phyloP scores from a whole-genome alignment of 2,113 vertebrate species.

The Colaptes auratus region DNA sequence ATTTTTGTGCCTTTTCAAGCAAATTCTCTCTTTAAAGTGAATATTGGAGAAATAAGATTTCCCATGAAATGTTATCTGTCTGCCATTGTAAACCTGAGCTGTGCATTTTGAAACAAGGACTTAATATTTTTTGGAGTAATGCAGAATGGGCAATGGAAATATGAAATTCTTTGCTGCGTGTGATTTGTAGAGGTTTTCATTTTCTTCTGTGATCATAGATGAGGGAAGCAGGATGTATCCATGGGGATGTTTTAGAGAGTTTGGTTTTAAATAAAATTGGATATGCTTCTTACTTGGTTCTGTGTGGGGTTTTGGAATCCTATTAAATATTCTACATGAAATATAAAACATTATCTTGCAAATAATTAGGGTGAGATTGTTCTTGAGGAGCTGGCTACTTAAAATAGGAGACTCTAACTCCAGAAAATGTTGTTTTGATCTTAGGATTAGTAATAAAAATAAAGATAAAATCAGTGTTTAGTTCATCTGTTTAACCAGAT shows the following conservation, averaged over 20 bases:
- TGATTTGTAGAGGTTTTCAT: neutral
- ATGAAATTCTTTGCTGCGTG: neutral
- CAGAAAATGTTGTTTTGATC: neutral
- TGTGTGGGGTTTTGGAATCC: neutral
- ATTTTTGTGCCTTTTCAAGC: neutral
- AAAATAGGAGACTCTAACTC: neutral
- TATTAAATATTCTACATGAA: neutral
- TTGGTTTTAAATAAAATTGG: slow-evolving; percentile 3
- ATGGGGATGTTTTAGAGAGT: neutral
- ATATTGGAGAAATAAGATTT: neutral
- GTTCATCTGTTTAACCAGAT: neutral
- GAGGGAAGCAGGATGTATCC: neutral
- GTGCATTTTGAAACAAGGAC: neutral
- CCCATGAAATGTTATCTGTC: neutral
- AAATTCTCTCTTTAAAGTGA: neutral
- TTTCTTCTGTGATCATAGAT: neutral
- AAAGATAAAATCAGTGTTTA: neutral
- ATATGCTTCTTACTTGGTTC: neutral
- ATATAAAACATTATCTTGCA: neutral
- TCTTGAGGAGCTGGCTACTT: neutral
- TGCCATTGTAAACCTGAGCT: neutral
- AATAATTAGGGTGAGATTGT: neutral
- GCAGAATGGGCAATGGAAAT: neutral
- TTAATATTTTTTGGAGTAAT: neutral
- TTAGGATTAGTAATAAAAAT: neutral